Percentiles rank a stretch among this genome's conserved stretches.
Conservation (phyloP, 2,113 vertebrate genomes). For the Leptobrachium ailaonicum region DNA sequence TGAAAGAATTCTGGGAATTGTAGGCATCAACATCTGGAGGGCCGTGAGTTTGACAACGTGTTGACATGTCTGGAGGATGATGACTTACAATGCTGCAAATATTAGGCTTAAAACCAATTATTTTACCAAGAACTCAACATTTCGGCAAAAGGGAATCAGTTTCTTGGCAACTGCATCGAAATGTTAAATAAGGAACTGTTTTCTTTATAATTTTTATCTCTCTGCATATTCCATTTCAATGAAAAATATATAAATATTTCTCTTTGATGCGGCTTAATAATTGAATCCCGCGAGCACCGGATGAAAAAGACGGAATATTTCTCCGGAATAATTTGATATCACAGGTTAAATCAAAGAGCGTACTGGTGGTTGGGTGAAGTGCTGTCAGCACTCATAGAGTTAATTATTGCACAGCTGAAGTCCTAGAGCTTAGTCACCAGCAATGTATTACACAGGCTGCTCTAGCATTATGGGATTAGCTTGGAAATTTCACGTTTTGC, state of each 20-base stretch:
- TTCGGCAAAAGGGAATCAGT: not conserved
- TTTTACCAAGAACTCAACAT: too few relatives aligned
- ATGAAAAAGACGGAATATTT: too few relatives aligned
- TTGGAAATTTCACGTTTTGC: conserved; percentile 6
- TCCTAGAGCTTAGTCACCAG: conserved; percentile 6
- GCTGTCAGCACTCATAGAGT: not conserved
- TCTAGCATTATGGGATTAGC: conserved; percentile 22
- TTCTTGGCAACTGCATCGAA: conserved; percentile 28
- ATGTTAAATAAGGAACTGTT: not conserved
- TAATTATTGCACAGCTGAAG: conserved; percentile 7
- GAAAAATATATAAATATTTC: too few relatives aligned
- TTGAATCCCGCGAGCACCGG: too few relatives aligned
- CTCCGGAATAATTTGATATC: too few relatives aligned
- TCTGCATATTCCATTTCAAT: not conserved
- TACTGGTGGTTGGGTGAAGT: not conserved
- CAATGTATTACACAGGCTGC: not conserved
- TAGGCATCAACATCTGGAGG: too few relatives aligned
- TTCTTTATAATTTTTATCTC: not conserved
- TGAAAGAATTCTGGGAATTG: too few relatives aligned
- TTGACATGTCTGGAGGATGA: too few relatives aligned
- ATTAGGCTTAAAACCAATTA: too few relatives aligned
- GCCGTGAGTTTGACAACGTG: too few relatives aligned
- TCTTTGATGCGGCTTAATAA: too few relatives aligned
- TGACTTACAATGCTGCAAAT: too few relatives aligned
- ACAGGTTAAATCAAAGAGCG: not conserved